Percentiles rank a stretch among this genome's conserved stretches.
Conservation (phyloP, 2,113 vertebrate species). For the Romanogobio albipinnatus region DNA sequence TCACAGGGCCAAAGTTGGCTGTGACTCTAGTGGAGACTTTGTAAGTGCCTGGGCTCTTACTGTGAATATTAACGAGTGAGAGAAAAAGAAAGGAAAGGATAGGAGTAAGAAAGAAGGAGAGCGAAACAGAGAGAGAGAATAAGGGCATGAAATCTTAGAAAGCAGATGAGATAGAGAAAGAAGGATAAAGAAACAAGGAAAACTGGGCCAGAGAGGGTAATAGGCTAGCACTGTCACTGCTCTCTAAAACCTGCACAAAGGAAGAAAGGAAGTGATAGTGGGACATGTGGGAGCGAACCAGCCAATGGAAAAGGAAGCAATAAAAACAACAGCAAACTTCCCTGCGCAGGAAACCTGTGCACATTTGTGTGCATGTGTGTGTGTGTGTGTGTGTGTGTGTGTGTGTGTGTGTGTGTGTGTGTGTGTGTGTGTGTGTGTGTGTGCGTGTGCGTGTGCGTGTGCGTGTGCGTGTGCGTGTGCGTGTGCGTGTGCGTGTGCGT, state of each 20-base stretch:
- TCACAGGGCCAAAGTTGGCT: slow-evolving; percentile 76
- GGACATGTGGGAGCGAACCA: slow-evolving; percentile 35
- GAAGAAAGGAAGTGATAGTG: slow-evolving; percentile 68
- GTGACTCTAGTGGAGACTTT: slow-evolving; percentile 65
- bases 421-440: slow-evolving; percentile 41
- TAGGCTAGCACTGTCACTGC: slow-evolving; percentile 74
- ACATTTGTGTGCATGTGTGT: slow-evolving; percentile 37
- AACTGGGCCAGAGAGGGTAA: slow-evolving; percentile 74
- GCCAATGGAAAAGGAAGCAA: slow-evolving; percentile 79
- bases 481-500: neutral
- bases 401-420: no score
- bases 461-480: slow-evolving; percentile 42
- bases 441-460: slow-evolving; percentile 55
- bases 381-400: slow-evolving; percentile 32
- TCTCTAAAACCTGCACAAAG: slow-evolving; percentile 69
- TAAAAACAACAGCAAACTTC: slow-evolving; percentile 77
- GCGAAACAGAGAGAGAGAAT: slow-evolving; percentile 26
- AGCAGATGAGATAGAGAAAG: slow-evolving; percentile 53
- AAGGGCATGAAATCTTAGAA: slow-evolving; percentile 50
- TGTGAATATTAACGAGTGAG: slow-evolving; percentile 82
- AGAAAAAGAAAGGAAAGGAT: slow-evolving; percentile 35
- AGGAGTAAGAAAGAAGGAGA: slow-evolving; percentile 30
- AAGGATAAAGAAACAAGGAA: slow-evolving; percentile 73
- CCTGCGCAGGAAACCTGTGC: slow-evolving; percentile 68
- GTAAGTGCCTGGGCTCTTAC: slow-evolving; percentile 77